Base-by-base conservation (phyloP, 2,113 vertebrate species). In the Ammodytes marinus region DNA sequence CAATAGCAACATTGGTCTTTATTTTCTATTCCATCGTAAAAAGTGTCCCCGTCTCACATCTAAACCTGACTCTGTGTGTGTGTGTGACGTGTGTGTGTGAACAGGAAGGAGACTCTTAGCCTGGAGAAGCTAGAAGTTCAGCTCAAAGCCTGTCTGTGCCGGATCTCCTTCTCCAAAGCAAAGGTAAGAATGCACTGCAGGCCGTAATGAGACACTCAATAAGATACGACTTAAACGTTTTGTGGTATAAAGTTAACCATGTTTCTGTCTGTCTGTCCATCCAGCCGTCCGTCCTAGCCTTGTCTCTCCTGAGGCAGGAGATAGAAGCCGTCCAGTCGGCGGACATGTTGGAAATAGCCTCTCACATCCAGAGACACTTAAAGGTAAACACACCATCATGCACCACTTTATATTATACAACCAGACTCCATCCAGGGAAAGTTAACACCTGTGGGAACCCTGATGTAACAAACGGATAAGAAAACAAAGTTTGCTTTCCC, bases 81-180 rank as follows among this genome's bases (percentile, higher is more conserved):
- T 79, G 14, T 74, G 4, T 78, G 8, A 39, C 82, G 45, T 79
- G 14, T 74, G 4, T 78, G 8, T 60, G 1, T 84, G 47, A 70
- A 12, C 85, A 99, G 98, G 93, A 98, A 97, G 92, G 96, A 97
- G 81, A 80, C 93, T 14, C 85, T 98, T 88, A 99, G 93, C 70
- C 95, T 98, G 2, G 98, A 99, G 85, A 99, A 97, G 92, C 94
- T 99, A 82, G 98, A 99, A 95, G 98, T 97, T 70, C 97, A 99
- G 87, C 94, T 99, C 0, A 99, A 98, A 96, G 98, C 98, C 93
- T 99, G 98, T 79, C 96, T 96, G 90, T 99, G 98, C 89, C 95
- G 97, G 60, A 94, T 99, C 6, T 92, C 95, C 63, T 99, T 99
- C 86, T 99, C 98, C 72, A 99, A 97, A 96, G 98, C 98, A 58